Percentiles rank a stretch among this genome's conserved stretches.
Evolutionary conservation across 2,797 vertebrate genomes (phyloP).

Genomic region (Spinibarbus caldwelli): DNA sequence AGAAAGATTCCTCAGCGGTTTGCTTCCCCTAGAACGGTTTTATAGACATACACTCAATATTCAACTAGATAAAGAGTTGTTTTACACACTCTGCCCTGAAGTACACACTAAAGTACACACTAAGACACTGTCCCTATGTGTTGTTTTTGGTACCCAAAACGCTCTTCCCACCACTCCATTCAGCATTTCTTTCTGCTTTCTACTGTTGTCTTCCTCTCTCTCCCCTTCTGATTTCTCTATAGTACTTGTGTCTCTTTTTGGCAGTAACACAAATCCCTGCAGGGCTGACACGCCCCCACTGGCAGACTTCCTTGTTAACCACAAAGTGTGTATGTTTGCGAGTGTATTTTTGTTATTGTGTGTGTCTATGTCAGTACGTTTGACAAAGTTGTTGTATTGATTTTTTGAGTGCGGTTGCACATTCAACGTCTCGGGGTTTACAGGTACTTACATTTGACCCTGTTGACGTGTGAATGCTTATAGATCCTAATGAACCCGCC

Average conservation of each 20-base stretch:
- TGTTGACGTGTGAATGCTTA: slow-evolving; percentile 43
- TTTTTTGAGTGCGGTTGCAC: slow-evolving; percentile 15
- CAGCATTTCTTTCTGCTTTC: slow-evolving; percentile 8
- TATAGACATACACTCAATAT: not conserved
- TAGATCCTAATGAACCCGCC: slow-evolving; percentile 45
- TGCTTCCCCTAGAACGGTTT: not conserved
- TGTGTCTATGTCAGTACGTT: slow-evolving; percentile 30
- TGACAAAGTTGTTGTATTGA: slow-evolving; percentile 46
- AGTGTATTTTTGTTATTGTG: slow-evolving; percentile 13
- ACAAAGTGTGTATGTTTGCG: slow-evolving; percentile 19
- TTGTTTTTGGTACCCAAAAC: not conserved
- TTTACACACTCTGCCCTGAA: not conserved
- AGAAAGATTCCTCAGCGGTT: not conserved
- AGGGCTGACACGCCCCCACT: slow-evolving; percentile 65
- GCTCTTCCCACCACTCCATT: slow-evolving; percentile 32
- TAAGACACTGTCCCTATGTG: slow-evolving; percentile 2
- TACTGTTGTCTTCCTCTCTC: slow-evolving; percentile 33
- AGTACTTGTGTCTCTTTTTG: slow-evolving; percentile 53
- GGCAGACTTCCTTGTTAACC: slow-evolving; percentile 55
- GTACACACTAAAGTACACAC: slow-evolving; percentile 14
- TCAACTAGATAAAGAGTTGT: not conserved
- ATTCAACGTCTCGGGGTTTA: not conserved
- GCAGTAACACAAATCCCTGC: slow-evolving; percentile 66
- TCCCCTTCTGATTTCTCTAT: slow-evolving; percentile 53
- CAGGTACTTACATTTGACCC: slow-evolving; percentile 35